Base-by-base conservation (phyloP, 2,113 vertebrate species). In the Oxygymnocypris stewartii region DNA sequence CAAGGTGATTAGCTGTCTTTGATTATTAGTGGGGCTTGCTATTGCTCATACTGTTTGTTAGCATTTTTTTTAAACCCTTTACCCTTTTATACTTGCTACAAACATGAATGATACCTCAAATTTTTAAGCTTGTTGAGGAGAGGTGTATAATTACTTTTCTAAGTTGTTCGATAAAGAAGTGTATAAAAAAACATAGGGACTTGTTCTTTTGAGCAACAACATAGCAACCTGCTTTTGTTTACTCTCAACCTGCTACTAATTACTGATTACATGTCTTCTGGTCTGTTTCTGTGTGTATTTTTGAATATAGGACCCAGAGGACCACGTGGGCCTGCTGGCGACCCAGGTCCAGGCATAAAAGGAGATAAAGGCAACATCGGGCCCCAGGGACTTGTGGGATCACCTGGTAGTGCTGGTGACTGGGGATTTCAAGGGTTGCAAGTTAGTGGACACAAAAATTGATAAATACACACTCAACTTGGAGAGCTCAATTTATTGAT, bases 321-420 rank as follows among this genome's bases (percentile, higher is more conserved):
- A 37, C 31, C 71, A 59, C 49, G 74, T n/a, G 94, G 94, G n/a
- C 73, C 88, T 74, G 93, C 93, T 20, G 95, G 95, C 4, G 85
- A 88, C 7, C 92, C 93, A 44, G 94, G 94, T 79, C 90, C 90
- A 35, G 93, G 93, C 73, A 2, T 94, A 25, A 97, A 98, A 93
- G 97, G 97, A 92, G 95, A 96, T 23, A 97, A 96, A 90, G 96
- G 97, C 42, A 31, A 42, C 76, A 90, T 82, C 89, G 97, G 97
- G 7, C 31, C 47, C 0, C 86, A 89, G 82, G 97, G 97, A 14
- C n/a, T 59, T 1, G 37, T 83, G 35, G 97, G 97, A 76, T 86
- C 23, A 7, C 82, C 91, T 37, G 97, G 97, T 85, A 84, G 59
- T 31, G 3, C 8, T 0, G 97, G 97, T 0, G 92, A 96, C 35